These are phyloP conservation scores for Epizoanthus ramosus DNA, from an alignment of 92 coral and sea anemone genomes.

Conservation along the genomic window DNA sequence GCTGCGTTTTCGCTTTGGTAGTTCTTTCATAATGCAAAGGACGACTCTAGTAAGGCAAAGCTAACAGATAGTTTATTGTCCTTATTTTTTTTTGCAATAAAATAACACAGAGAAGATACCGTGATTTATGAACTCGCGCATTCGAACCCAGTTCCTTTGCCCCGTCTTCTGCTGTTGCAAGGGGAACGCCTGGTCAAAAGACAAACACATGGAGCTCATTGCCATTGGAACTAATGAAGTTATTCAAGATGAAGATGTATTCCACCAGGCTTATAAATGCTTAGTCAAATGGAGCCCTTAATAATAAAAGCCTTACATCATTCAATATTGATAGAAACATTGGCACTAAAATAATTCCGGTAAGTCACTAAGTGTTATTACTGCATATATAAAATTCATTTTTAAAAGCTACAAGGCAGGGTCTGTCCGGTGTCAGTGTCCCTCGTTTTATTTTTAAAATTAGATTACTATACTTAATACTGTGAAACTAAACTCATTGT, in stretches of 20 bases:
- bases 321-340: background rate
- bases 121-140: background rate
- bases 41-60: background rate
- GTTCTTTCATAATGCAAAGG: slow-evolving; percentile 9
- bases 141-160: slow-evolving; percentile 33
- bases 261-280: background rate
- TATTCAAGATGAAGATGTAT: background rate
- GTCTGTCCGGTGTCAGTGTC: too few species aligned
- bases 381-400: too few species aligned
- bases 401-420: background rate
- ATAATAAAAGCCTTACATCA: background rate
- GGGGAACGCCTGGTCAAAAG: slow-evolving; percentile 14
- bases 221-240: too few species aligned
- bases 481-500: background rate
- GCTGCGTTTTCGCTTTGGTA: background rate
- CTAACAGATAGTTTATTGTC: background rate
- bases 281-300: background rate
- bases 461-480: background rate
- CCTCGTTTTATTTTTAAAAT: background rate
- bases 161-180: background rate
- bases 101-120: too few species aligned
- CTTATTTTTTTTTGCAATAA: background rate
- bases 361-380: too few species aligned
- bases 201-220: too few species aligned
- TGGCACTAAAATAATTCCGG: too few species aligned